Evolutionary conservation across 2,888 invertebrate species (phyloP), one percentile per base, ranked within the genome.

Genomic region (Coelopa pilipes): DNA sequence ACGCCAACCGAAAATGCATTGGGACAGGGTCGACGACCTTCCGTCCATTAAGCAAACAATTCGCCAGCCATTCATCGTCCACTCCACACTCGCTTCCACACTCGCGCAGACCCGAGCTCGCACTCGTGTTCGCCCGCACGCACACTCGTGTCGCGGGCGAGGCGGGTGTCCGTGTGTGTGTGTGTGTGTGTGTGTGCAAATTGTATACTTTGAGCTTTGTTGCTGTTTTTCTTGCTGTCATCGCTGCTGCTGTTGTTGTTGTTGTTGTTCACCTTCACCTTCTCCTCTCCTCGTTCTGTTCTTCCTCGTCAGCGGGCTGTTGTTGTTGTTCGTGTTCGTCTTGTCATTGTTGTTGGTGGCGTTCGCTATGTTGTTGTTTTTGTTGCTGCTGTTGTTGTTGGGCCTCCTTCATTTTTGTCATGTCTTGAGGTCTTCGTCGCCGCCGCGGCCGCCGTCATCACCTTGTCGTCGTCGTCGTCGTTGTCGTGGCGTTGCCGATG

Each of bases 391-490:
- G 34, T 34, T 34, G 34, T 34, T 34, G 4, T 34, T 34, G 34
- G 2, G 34, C 34, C 4, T 69, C 62, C 76, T 76, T 74, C 74
- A 69, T 65, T 75, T 75, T 75, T 74, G 75, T 75, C 78, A 78
- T 77, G 77, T 69, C 76, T 78, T 75, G 50, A 76, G 72, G 69
- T 34, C 34, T 81, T 81, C 81, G 81, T 79, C 81, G 81, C 82
- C 81, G 80, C 80, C 80, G 78, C 81, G 78, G 79, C 77, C 80
- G 78, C 24, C 81, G 15, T 13, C 65, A 70, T 4, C 34, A 50
- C 55, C 50, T 55, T 53, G 80, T 81, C 80, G 80, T 79, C 79
- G 81, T 78, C 81, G 81, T 81, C 80, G 81, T 79, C 82, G 49
- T 69, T 74, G 70, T 74, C 70, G 34, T 65, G 74, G 70, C 70